phyloP scores from a whole-genome alignment of 1,140 invertebrate species.

The Aphelenchoides fujianensis region DNA sequence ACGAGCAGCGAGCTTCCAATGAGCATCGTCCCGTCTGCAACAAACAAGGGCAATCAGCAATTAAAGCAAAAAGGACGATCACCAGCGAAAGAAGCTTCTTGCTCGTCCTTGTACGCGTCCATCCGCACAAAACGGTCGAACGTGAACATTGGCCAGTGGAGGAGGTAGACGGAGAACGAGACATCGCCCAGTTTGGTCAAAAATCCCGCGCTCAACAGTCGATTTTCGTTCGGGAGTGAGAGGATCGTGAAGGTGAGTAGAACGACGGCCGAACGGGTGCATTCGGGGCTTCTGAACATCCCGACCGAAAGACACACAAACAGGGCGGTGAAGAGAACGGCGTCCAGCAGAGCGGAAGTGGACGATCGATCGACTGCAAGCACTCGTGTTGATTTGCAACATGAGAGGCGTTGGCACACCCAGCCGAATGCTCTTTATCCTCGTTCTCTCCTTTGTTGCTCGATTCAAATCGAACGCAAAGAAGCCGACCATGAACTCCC shows the following conservation, averaged over 20 bases:
- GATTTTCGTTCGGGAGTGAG: background rate
- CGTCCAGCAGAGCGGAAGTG: too few species aligned
- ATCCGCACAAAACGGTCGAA: background rate
- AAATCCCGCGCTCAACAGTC: background rate
- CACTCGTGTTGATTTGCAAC: background rate
- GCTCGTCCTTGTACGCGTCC: background rate
- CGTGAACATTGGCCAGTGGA: constrained; percentile 9
- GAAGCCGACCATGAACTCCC: background rate
- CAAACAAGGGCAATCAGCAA: background rate
- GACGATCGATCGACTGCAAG: too few species aligned
- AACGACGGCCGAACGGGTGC: background rate
- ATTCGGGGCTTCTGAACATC: background rate
- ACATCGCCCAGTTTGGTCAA: background rate
- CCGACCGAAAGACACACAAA: background rate
- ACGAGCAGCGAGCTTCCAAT: background rate
- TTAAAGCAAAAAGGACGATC: background rate
- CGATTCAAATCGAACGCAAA: constrained; percentile 5
- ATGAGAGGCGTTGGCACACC: too few species aligned
- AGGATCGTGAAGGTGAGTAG: background rate
- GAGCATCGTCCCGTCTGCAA: background rate
- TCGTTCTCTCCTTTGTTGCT: too few species aligned
- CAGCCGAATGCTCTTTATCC: too few species aligned
- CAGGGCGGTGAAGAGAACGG: too few species aligned
- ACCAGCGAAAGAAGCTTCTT: background rate
- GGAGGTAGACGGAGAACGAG: background rate